Percentiles rank a stretch among this genome's conserved stretches.
These are phyloP conservation scores for Scleropages formosus DNA, from an alignment of 2,797 vertebrate genomes.

Conservation along the genomic window DNA sequence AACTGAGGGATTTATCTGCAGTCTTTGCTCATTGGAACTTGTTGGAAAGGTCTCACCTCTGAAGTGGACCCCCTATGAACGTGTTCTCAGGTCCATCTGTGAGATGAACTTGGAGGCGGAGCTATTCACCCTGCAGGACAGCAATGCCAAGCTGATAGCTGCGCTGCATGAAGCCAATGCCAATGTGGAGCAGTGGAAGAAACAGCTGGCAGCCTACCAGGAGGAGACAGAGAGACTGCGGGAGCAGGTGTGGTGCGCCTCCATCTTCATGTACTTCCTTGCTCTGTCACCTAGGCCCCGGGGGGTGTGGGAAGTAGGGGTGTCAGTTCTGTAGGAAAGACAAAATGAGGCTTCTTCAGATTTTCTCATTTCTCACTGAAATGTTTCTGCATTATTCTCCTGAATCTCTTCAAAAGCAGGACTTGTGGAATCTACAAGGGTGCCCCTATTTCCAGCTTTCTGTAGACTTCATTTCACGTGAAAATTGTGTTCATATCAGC, in stretches of 20 bases:
- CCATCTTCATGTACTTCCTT: not conserved
- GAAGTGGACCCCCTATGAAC: not conserved
- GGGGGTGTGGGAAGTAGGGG: too few species aligned
- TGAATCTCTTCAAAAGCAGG: not conserved
- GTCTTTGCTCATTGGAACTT: too few species aligned
- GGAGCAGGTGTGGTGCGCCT: constrained; percentile 69
- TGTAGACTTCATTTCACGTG: too few species aligned
- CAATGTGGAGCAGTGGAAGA: constrained; percentile 87
- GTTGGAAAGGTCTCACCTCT: not conserved
- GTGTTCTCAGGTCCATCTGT: constrained; percentile 77
- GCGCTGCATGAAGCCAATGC: constrained; percentile 88
- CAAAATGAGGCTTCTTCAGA: not conserved
- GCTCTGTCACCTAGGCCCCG: not conserved
- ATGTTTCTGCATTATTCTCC: too few species aligned
- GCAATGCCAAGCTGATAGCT: constrained; percentile 82
- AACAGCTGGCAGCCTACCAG: constrained; percentile 84
- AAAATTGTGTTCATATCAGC: too few species aligned
- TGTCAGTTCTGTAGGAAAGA: not conserved
- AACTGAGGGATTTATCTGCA: too few species aligned
- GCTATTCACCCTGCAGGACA: constrained; percentile 91
- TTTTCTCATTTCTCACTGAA: not conserved
- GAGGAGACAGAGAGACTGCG: constrained; percentile 84
- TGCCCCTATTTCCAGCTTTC: too few species aligned
- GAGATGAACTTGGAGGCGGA: constrained; percentile 90
- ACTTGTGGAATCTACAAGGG: not conserved